These are phyloP conservation scores for Tragopan temminckii DNA, from an alignment of 2,797 vertebrate species.

Conservation along the genomic window DNA sequence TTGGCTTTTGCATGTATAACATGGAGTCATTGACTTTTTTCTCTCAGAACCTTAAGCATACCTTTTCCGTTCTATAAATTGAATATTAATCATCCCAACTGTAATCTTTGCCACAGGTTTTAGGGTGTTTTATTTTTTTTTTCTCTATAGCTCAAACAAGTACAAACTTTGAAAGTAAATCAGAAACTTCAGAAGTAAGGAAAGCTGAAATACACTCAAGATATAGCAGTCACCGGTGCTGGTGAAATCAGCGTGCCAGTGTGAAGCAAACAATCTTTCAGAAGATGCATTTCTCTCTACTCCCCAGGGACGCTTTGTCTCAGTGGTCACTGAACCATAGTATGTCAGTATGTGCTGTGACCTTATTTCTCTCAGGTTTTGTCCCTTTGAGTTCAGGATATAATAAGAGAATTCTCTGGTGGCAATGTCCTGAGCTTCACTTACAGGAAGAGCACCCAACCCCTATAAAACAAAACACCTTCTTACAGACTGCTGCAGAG, in stretches of 20 bases:
- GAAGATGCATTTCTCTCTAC: background rate
- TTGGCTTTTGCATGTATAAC: background rate
- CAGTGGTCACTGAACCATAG: background rate
- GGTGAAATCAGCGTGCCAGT: conserved; percentile 25
- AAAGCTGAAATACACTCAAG: conserved; percentile 12
- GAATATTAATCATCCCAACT: background rate
- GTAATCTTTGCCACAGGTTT: background rate
- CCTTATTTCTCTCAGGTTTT: conserved; percentile 62
- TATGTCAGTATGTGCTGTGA: conserved; percentile 47
- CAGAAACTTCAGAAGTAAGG: background rate
- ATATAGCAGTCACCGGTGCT: background rate
- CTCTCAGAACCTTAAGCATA: background rate
- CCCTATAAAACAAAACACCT: background rate
- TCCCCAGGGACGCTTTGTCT: conserved; percentile 44
- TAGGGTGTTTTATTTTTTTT: background rate
- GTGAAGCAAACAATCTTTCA: conserved; percentile 29
- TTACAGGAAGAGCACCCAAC: background rate
- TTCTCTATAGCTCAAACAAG: background rate
- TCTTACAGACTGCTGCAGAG: background rate
- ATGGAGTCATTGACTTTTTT: background rate
- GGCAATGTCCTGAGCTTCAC: conserved; percentile 33
- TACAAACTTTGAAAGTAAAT: background rate
- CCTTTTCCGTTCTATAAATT: background rate
- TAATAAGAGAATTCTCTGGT: conserved; percentile 30
- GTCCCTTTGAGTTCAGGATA: conserved; percentile 36